A percentile compares a stretch with the other conserved stretches of the same genome.
These are phyloP conservation scores for Eubasilissa splendida DNA, from an alignment of 2,888 invertebrate genomes.

Conservation along the genomic window DNA sequence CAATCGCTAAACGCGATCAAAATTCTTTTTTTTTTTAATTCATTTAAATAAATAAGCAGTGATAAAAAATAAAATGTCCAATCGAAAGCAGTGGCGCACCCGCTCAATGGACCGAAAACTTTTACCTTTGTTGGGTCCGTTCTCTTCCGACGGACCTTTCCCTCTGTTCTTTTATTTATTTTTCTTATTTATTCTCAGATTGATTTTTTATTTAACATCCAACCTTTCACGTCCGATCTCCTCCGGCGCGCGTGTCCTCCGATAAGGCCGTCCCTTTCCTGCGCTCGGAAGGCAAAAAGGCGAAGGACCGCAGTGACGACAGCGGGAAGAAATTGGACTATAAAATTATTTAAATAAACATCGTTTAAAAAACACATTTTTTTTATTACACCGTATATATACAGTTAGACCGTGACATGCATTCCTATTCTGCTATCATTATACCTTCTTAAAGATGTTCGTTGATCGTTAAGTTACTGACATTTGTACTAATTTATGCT, in stretches of 20 bases:
- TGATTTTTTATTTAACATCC: conserved; percentile 54
- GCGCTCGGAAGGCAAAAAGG: conserved; percentile 48
- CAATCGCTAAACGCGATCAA: no score
- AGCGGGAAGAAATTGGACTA: not conserved
- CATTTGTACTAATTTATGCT: no score
- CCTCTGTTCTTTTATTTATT: conserved; percentile 47
- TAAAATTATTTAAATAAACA: not conserved
- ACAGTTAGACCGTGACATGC: no score
- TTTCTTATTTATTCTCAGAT: conserved; percentile 54
- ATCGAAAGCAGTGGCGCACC: conserved; percentile 3
- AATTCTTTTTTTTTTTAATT: no score
- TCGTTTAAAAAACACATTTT: not conserved
- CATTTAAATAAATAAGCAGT: not conserved
- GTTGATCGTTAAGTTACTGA: no score
- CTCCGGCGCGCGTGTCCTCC: conserved; percentile 30
- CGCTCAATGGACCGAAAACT: conserved; percentile 16
- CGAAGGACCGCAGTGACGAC: conserved; percentile 11
- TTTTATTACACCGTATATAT: no score
- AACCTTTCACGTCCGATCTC: conserved; percentile 29
- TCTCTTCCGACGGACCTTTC: conserved; percentile 41
- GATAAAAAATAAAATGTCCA: not conserved
- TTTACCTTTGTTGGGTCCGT: conserved; percentile 44
- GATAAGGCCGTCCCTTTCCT: conserved; percentile 46
- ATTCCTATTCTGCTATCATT: no score
- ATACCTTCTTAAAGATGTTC: no score